Evolutionary conservation across 30 jellyfish, hydroid and myxozoan species (phyloP).

Genomic region (Aurelia aurita complex sp. Pacific): DNA sequence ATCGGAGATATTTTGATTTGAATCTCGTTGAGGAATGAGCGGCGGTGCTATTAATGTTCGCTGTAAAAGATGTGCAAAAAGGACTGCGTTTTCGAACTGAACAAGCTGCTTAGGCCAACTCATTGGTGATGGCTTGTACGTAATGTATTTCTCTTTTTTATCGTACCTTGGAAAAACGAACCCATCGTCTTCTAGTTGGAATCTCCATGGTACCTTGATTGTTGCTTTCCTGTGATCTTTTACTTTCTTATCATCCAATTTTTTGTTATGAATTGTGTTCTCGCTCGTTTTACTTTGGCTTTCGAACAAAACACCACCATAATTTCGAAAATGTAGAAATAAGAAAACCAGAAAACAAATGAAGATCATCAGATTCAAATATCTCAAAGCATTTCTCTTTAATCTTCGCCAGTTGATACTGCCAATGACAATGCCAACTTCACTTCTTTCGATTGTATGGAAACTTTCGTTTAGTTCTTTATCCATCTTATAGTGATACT

Average conservation of each 20-base stretch:
- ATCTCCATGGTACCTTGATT: conserved; percentile 89
- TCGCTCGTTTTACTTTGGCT: background rate
- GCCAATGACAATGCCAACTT: too few species aligned
- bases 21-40: conserved; percentile 17
- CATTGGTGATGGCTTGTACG: conserved; percentile 57
- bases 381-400: too few species aligned
- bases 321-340: too few species aligned
- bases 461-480: too few species aligned
- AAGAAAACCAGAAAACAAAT: too few species aligned
- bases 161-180: conserved; percentile 64
- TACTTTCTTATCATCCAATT: conserved; percentile 4
- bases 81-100: conserved; percentile 85
- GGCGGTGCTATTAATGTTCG: conserved; percentile 89
- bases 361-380: too few species aligned
- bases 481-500: too few species aligned
- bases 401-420: too few species aligned
- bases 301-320: background rate
- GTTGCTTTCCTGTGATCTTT: conserved; percentile 16
- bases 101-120: conserved; percentile 80
- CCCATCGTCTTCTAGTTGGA: conserved; percentile 88
- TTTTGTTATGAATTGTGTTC: background rate
- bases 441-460: too few species aligned
- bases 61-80: conserved; percentile 76
- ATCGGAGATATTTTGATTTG: background rate
- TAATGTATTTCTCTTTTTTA: conserved; percentile 26